Base-by-base conservation (phyloP, 2,888 invertebrate species). In the Cynaeus angustus region DNA sequence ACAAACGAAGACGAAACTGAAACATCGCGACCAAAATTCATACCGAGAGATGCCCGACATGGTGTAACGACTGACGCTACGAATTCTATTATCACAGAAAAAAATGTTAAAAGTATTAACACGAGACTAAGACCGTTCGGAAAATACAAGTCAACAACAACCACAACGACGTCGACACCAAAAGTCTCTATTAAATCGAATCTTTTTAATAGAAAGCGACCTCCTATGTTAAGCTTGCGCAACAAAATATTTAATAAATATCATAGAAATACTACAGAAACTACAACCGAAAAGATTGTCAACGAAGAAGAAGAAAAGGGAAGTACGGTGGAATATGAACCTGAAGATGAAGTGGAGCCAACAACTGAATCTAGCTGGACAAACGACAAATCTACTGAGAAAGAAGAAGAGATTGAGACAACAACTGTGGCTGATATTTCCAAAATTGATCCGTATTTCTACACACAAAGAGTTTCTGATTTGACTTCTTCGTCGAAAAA, bases 401-500 rank as follows among this genome's bases (percentile, higher is more conserved):
- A 72, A n/a, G 79, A 80, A 33, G 72, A 71, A 4, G 75, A 73
- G 13, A 3, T 13, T 21, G 21, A 21, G 6, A 72, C 64, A 26
- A 68, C 68, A 0, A 75, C 76, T 0, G 72, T 74, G 16, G 74
- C 75, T 12, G 88, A 88, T 64, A 73, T 77, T 30, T 66, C 80
- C 56, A 82, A 80, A 68, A 78, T 80, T 16, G 87, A 87, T 14
- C 84, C 86, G 43, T 87, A 88, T 70, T 88, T 89, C 76, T 88
- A 89, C 77, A 91, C 91, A 0, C 90, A 91, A 80, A 86, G 91
- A 74, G 91, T 93, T 0, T 92, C 92, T 1, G 92, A 92, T 80
- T 83, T 93, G 62, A 93, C 93, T 2, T 88, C 91, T 64, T 92
- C 92, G 0, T 91, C 91, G 0, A 91, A 92, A 74, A 91, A 91